Evolutionary conservation across 2,888 invertebrate species (phyloP), one percentile per base, ranked within the genome.

Genomic region (Eutolmus rufibarbis): DNA sequence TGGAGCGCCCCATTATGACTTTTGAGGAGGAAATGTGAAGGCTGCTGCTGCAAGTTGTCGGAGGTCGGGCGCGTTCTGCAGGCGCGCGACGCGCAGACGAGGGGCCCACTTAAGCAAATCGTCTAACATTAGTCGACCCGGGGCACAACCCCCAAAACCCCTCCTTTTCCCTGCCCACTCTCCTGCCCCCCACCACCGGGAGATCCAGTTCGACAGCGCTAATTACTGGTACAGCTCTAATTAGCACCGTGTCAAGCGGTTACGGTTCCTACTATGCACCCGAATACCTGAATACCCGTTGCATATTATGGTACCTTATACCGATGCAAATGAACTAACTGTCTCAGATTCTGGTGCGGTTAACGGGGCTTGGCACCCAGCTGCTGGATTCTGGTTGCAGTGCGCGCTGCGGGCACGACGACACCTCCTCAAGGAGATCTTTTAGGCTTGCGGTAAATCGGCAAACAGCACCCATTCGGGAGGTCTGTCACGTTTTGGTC

Each of bases 311-410:
- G 51, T 16, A 46, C 51, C 28, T 79, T 51, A 43, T 9, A 14
- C 79, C 31, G 79, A 51, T 79, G 79, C 79, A 79, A 79, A 79
- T 79, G 79, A 79, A 79, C 79, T 56, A 79, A 79, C 79, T 79
- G 40, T 46, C 37, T 34, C 76, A 37, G 34, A 16, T 1, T 28
- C n/a, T 37, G 74, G 2, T 76, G 66, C 66, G 66, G 66, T 66
- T 66, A 51, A n/a, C 16, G n/a, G 51, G 14, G 7, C 7, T 2
- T 51, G 51, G 51, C 16, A 51, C 51, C 51, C 51, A 51, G 37
- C 76, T 34, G 74, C 7, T 34, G 34, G 31, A 19, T 74, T 4
- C 51, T 56, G 46, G 23, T 23, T 46, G 28, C 51, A 46, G 79
- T 7, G 40, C 14, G 79, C 51, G 51, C 2, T 79, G 79, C 79